Conservation (phyloP, 2,113 vertebrate species). For the Neoarius graeffei region DNA sequence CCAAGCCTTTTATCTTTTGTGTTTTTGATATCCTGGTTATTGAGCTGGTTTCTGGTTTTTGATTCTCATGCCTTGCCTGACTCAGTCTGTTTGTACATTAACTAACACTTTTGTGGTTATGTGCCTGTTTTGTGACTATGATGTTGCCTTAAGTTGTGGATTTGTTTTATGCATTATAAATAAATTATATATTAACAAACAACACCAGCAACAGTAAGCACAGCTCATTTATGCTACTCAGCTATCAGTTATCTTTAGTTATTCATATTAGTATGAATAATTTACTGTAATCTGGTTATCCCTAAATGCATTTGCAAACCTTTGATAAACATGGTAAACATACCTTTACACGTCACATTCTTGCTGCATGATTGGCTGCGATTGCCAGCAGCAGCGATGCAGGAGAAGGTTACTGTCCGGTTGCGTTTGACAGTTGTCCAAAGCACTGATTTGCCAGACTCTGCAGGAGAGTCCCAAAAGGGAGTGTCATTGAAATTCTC, state of each 20-base stretch:
- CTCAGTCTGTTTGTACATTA: no score
- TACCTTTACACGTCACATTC: not conserved
- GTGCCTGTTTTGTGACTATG: no score
- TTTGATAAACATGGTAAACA: not conserved
- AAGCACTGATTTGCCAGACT: not conserved
- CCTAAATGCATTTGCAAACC: not conserved
- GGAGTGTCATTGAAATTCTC: not conserved
- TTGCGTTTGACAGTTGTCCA: not conserved
- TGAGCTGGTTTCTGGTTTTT: no score
- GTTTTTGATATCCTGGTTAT: not conserved
- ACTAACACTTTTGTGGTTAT: no score
- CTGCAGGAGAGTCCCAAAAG: not conserved
- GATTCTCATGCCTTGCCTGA: no score
- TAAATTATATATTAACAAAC: no score
- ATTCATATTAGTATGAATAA: not conserved
- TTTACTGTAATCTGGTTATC: not conserved
- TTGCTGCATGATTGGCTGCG: not conserved
- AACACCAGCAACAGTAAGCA: not conserved
- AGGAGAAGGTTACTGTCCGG: not conserved
- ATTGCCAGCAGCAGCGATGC: not conserved
- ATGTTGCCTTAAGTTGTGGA: no score
- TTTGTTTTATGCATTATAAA: no score
- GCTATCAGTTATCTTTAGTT: not conserved
- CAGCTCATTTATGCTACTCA: not conserved
- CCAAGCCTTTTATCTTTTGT: not conserved